Evolutionary conservation across 2,888 invertebrate species (phyloP).

Genomic region (Orchesellides sinensis): DNA sequence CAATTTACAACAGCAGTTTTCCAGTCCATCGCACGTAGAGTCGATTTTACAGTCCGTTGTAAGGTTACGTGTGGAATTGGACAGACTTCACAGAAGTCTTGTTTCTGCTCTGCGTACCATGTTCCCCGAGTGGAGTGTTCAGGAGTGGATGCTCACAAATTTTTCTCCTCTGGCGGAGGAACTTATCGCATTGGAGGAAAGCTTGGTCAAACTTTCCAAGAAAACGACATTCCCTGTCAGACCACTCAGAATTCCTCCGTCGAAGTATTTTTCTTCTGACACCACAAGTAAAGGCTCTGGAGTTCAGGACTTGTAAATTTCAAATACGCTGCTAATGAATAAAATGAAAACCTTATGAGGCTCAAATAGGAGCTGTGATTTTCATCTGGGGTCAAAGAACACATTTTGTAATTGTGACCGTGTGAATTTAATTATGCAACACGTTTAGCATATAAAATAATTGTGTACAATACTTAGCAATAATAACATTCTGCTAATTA

Average conservation of each 20-base stretch:
- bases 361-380: constrained; percentile 5
- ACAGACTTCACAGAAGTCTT: constrained; percentile 50
- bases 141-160: constrained; percentile 71
- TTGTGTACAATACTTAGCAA: background rate
- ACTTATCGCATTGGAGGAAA: constrained; percentile 39
- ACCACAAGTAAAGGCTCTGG: background rate
- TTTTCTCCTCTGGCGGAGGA: constrained; percentile 63
- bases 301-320: background rate
- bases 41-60: constrained; percentile 56
- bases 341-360: background rate
- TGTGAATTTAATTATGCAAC: no score
- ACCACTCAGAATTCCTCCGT: constrained; percentile 42
- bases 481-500: background rate
- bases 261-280: background rate
- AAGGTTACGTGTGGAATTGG: constrained; percentile 65
- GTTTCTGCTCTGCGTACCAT: constrained; percentile 53
- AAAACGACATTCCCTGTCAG: constrained; percentile 68
- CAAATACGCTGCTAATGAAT: background rate
- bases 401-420: background rate
- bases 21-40: constrained; percentile 70
- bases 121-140: constrained; percentile 71
- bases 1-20: constrained; percentile 65
- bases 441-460: no score
- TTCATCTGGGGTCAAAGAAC: background rate
- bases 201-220: constrained; percentile 64